Evolutionary conservation across 64 coral and sea anemone species (phyloP).

Genomic region (Montipora efflorescens): DNA sequence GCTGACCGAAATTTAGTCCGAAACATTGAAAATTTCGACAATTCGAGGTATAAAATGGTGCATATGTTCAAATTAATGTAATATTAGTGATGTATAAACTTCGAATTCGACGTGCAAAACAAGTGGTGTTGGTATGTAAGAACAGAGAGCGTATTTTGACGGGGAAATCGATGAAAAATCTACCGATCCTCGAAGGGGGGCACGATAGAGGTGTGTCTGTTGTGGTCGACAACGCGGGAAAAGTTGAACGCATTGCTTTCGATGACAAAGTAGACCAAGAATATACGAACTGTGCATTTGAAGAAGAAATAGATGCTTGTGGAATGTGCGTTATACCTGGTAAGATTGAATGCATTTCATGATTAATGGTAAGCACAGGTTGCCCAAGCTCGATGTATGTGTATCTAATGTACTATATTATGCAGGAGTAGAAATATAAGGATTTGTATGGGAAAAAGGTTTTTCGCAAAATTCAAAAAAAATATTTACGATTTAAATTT

Average conservation of each 20-base stretch:
- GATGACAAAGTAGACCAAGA: slow-evolving; percentile 67
- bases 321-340: slow-evolving; percentile 92
- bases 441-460: too few species aligned
- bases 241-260: slow-evolving; percentile 80
- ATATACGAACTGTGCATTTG: slow-evolving; percentile 45
- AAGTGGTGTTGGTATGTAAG: slow-evolving; percentile 90
- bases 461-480: too few species aligned
- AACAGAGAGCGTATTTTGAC: slow-evolving; percentile 87
- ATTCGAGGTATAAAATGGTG: too few species aligned
- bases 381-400: too few species aligned
- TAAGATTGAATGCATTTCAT: neutral
- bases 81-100: slow-evolving; percentile 70
- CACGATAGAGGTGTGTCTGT: slow-evolving; percentile 74
- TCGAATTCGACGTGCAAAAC: slow-evolving; percentile 82
- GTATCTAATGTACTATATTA: too few species aligned
- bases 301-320: slow-evolving; percentile 81
- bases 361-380: too few species aligned
- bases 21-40: too few species aligned
- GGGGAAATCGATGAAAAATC: slow-evolving; percentile 77
- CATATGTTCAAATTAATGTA: too few species aligned
- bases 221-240: slow-evolving; percentile 74
- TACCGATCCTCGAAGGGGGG: slow-evolving; percentile 75
- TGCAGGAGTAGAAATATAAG: too few species aligned
- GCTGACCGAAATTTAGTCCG: too few species aligned
- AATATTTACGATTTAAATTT: too few species aligned